Conservation (phyloP, 2,113 vertebrate species). For the Lepisosteus oculatus region DNA sequence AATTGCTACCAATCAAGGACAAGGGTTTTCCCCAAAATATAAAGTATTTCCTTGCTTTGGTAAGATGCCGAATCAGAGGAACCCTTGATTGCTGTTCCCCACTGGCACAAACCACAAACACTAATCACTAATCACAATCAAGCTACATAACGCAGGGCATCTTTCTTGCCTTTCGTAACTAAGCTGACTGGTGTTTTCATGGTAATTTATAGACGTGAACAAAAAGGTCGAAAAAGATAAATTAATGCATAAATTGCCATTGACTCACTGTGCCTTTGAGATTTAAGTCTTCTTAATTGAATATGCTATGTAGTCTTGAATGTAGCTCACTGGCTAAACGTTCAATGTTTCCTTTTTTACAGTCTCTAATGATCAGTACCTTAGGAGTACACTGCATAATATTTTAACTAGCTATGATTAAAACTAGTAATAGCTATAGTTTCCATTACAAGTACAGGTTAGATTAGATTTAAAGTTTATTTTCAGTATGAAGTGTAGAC, state of each 20-base stretch:
- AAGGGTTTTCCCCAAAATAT: slow-evolving; percentile 42
- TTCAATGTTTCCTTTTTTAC: neutral
- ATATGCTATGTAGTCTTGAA: neutral
- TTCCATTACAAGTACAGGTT: no score
- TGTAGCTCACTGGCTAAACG: neutral
- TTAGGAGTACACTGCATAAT: neutral
- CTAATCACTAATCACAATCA: slow-evolving; percentile 65
- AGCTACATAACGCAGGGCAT: slow-evolving; percentile 44
- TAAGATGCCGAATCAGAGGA: slow-evolving; percentile 36
- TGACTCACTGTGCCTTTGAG: neutral
- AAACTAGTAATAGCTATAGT: no score
- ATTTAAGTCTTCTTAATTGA: slow-evolving; percentile 1
- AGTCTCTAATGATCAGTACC: neutral
- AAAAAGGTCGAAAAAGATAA: neutral
- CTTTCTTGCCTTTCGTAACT: slow-evolving; percentile 48
- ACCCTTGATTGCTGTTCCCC: slow-evolving; percentile 54
- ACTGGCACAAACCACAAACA: slow-evolving; percentile 40
- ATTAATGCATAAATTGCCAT: slow-evolving; percentile 7
- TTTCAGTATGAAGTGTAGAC: no score
- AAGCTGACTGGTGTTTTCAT: slow-evolving; percentile 29
- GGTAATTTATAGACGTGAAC: neutral
- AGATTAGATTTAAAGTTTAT: no score
- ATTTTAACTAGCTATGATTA: neutral
- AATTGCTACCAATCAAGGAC: slow-evolving; percentile 70
- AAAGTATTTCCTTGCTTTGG: slow-evolving; percentile 40